Base-by-base conservation (phyloP, 2,888 invertebrate genomes). In the Strigamia transsilvanica region DNA sequence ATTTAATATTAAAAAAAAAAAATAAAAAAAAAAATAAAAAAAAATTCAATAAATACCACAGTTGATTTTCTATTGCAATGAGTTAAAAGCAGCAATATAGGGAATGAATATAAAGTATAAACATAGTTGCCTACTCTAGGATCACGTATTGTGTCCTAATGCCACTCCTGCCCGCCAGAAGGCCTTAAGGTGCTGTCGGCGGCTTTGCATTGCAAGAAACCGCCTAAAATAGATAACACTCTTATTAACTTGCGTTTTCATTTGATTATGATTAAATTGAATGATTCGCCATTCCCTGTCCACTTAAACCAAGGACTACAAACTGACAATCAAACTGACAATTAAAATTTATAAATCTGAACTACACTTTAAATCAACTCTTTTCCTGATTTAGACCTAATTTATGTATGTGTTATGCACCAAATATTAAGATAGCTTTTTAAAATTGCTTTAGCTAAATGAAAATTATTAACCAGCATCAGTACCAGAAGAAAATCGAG, bases 141-240 rank as follows among this genome's bases (percentile, higher is more conserved):
- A 66, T 66, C 66, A 66, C 66, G 66, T 23, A 66, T 23, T 13
- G 66, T 66, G 66, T 66, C 66, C 66, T 66, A 66, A 66, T 66
- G 66, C 66, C 66, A 66, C 66, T 66, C 66, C 66, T 66, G 66
- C 66, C 32, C 66, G 66, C 66, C 66, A 66, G 66, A 66, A 66
- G 51, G 66, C 66, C 66, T 32, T 66, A 66, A 27, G 66, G 66
- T 66, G 23, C 66, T 27, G 66, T 66, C 27, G 66, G 66, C 66
- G 66, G 66, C 66, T 66, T 66, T 66, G 66, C 66, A 66, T 66
- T 66, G 66, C 66, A 66, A 66, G 66, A 66, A 66, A 66, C 66
- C 66, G 66, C 66, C 66, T 66, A 66, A 66, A 66, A 66, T 27
- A 27, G 51, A 15, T 51, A 51, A 51, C 18, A 51, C 51, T 51